Conservation (phyloP, 2,113 vertebrate genomes). For the Bombycilla garrulus region DNA sequence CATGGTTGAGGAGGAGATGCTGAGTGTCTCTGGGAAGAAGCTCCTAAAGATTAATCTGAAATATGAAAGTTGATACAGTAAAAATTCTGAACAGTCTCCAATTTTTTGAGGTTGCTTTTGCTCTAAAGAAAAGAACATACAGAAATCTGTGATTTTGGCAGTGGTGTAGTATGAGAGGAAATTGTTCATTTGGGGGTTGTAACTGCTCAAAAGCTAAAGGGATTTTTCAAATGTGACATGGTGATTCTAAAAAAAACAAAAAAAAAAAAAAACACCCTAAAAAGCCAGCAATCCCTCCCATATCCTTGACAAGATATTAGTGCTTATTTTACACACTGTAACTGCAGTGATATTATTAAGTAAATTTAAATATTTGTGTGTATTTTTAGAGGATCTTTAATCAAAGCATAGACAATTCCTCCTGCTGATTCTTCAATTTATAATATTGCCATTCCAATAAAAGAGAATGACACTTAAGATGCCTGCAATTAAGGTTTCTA, state of each 20-base stretch:
- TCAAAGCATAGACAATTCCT: slow-evolving; percentile 28
- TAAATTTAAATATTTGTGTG: neutral
- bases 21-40: neutral
- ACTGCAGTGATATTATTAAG: neutral
- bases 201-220: neutral
- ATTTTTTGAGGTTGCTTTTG: neutral
- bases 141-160: neutral
- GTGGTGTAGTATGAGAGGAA: neutral
- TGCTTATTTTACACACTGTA: neutral
- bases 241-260: neutral
- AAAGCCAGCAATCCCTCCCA: rapidly evolving
- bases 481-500: neutral
- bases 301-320: neutral
- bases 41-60: neutral
- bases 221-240: neutral
- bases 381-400: slow-evolving; percentile 33
- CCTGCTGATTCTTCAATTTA: slow-evolving; percentile 5
- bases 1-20: neutral
- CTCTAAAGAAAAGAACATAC: neutral
- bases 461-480: slow-evolving; percentile 1
- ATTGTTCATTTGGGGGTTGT: neutral
- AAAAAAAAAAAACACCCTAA: neutral
- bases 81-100: neutral
- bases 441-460: neutral
- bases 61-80: neutral